These are phyloP conservation scores for Nezara viridula DNA, from an alignment of 2,888 invertebrate species.

Conservation along the genomic window DNA sequence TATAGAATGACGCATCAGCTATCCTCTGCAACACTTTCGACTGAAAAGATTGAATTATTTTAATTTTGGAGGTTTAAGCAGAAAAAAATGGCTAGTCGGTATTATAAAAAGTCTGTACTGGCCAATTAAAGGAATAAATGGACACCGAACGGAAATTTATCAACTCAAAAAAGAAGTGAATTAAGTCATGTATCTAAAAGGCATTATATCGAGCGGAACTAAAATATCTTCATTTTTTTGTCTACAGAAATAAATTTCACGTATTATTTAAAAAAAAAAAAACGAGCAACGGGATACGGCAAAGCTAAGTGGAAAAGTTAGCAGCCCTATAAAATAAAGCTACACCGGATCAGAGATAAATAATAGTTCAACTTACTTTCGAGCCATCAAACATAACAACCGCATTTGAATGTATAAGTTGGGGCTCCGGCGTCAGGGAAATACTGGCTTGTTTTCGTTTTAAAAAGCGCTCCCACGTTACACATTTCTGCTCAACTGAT, in stretches of 20 bases:
- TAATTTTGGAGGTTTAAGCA: too few species aligned
- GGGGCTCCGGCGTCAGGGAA: neutral
- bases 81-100: too few species aligned
- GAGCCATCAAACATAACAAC: conserved; percentile 51
- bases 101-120: too few species aligned
- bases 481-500: neutral
- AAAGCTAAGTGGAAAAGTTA: neutral
- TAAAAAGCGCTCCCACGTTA: conserved; percentile 28
- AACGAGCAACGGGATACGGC: neutral
- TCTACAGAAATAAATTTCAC: neutral
- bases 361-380: conserved; percentile 48
- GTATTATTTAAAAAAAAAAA: neutral
- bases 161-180: neutral
- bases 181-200: neutral
- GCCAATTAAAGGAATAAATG: too few species aligned
- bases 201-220: neutral
- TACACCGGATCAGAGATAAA: neutral
- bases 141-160: too few species aligned
- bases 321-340: neutral
- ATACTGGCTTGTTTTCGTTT: conserved; percentile 53
- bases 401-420: conserved; percentile 49
- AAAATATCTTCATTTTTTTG: neutral
- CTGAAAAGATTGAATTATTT: too few species aligned
- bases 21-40: too few species aligned
- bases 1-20: too few species aligned